These are phyloP conservation scores for Xylocopa sonorina DNA, from an alignment of 1,140 invertebrate genomes.

Conservation along the genomic window DNA sequence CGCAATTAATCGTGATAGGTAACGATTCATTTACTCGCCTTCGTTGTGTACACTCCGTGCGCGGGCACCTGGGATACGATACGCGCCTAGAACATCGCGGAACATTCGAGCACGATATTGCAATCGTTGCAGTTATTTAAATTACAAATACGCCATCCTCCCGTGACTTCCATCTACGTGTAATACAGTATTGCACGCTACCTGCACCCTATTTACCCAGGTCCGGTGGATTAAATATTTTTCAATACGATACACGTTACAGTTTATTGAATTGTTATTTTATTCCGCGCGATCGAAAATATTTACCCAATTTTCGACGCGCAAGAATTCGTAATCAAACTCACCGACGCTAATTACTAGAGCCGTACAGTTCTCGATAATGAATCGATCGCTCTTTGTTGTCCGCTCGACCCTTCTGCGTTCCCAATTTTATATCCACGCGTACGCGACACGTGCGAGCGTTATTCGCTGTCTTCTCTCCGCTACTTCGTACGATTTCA, in stretches of 20 bases:
- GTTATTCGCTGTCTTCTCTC: no score
- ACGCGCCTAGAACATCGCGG: neutral
- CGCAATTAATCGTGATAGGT: slow-evolving; percentile 45
- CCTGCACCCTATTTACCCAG: neutral
- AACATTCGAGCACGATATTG: slow-evolving; percentile 25
- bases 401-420: neutral
- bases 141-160: slow-evolving; percentile 29
- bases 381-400: neutral
- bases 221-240: slow-evolving; percentile 22
- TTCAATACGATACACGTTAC: slow-evolving; percentile 8
- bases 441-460: neutral
- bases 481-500: neutral
- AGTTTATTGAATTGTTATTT: slow-evolving; percentile 48
- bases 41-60: neutral
- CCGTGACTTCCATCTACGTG: slow-evolving; percentile 16
- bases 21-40: slow-evolving; percentile 42
- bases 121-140: slow-evolving; percentile 46
- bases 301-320: slow-evolving; percentile 26
- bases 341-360: slow-evolving; percentile 23
- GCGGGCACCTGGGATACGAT: no score
- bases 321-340: slow-evolving; percentile 22
- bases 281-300: slow-evolving; percentile 23
- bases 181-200: slow-evolving; percentile 32
- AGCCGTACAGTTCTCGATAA: neutral
- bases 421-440: neutral